Evolutionary conservation across 1,140 invertebrate species (phyloP).

Genomic region (Pseudomyrmex cubaensis): DNA sequence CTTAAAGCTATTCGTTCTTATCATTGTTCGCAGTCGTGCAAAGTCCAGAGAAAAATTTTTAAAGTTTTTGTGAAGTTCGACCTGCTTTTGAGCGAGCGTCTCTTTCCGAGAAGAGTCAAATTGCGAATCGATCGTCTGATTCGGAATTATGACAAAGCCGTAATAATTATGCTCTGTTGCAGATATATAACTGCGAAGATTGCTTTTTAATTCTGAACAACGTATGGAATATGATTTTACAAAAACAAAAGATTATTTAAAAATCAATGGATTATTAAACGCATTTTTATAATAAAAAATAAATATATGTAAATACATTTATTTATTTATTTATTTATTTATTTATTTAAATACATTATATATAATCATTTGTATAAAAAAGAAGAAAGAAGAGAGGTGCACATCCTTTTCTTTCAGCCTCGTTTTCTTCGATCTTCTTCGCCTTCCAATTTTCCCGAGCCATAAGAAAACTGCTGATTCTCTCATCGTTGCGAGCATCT

Average conservation of each 20-base stretch:
- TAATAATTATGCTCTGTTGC: neutral
- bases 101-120: neutral
- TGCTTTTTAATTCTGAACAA: neutral
- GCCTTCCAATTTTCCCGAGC: constrained; percentile 48
- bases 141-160: neutral
- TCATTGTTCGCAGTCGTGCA: constrained; percentile 58
- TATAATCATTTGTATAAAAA: too few relatives aligned
- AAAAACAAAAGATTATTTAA: too few relatives aligned
- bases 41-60: constrained; percentile 62
- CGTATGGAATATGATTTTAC: neutral
- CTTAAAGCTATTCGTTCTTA: constrained; percentile 63
- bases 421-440: constrained; percentile 26
- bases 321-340: too few relatives aligned
- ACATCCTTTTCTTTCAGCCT: neutral
- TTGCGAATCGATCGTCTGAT: neutral
- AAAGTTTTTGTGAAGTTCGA: constrained; percentile 61
- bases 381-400: too few relatives aligned
- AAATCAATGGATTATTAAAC: neutral
- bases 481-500: constrained; percentile 42
- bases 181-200: neutral
- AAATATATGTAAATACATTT: neutral
- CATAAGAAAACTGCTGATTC: constrained; percentile 55
- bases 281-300: neutral
- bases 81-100: neutral
- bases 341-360: too few relatives aligned